These are phyloP conservation scores for Microdon myrmicae DNA, from an alignment of 2,888 invertebrate species.

Conservation along the genomic window DNA sequence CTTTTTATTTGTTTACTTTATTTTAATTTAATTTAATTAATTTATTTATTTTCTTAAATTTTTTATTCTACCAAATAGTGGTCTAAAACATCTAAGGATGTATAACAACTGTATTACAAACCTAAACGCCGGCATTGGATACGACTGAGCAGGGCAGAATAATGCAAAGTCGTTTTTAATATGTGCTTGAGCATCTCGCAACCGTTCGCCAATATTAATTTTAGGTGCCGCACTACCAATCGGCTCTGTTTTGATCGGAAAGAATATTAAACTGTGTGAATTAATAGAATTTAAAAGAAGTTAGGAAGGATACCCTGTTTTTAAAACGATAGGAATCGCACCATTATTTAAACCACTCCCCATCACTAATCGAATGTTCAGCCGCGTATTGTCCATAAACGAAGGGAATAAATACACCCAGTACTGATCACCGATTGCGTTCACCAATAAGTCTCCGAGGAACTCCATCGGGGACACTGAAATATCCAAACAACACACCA, in stretches of 20 bases:
- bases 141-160: conserved; percentile 80
- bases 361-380: no score
- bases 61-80: not conserved
- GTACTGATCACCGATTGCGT: no score
- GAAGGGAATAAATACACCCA: no score
- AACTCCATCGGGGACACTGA: no score
- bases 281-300: no score
- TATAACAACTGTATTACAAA: conserved; percentile 58
- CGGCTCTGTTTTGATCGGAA: conserved; percentile 63
- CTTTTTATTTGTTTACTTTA: not conserved
- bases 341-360: no score
- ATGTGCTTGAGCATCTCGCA: conserved; percentile 69
- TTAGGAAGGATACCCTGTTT: no score
- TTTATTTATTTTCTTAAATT: not conserved
- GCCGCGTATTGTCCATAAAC: no score
- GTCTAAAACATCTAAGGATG: not conserved
- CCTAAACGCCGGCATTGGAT: conserved; percentile 79
- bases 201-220: conserved; percentile 76
- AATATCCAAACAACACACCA: no score
- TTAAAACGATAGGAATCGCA: no score
- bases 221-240: conserved; percentile 71
- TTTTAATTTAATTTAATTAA: not conserved
- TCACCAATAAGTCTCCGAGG: no score
- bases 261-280: not conserved
- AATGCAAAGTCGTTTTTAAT: conserved; percentile 71